Conservation (phyloP, 2,113 vertebrate genomes). For the Xiphorhynchus elegans region DNA sequence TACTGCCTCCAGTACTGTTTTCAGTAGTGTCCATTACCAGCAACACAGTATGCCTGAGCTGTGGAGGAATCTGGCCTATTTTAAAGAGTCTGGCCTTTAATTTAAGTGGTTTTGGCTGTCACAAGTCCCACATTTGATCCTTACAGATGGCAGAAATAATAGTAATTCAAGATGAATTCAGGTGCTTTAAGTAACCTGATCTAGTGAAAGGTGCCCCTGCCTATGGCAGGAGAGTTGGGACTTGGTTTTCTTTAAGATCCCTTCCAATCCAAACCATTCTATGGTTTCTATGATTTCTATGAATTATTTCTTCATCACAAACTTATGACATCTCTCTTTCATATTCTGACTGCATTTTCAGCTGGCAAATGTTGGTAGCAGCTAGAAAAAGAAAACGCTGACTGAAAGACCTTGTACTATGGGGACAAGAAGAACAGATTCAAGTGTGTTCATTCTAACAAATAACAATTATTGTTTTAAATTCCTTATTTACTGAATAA, state of each 20-base stretch:
- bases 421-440: neutral
- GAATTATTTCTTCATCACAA: neutral
- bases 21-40: neutral
- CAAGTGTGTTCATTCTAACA: constrained; percentile 7
- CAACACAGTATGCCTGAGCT: neutral
- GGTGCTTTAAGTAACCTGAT: neutral
- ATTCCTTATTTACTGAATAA: constrained; percentile 41
- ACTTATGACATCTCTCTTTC: neutral
- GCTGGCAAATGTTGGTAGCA: neutral
- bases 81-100: neutral
- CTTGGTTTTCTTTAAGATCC: neutral
- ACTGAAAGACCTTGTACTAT: neutral
- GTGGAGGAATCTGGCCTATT: neutral
- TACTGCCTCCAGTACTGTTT: fast-evolving
- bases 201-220: neutral
- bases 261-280: neutral
- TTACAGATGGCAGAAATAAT: neutral
- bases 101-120: neutral
- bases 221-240: neutral
- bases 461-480: constrained; percentile 57
- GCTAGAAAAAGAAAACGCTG: constrained; percentile 11
- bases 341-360: neutral
- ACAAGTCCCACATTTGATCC: neutral
- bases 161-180: neutral
- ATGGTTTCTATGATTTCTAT: neutral